Evolutionary conservation across 2,888 invertebrate species (phyloP).

Genomic region (Himalopsyche tibetana): DNA sequence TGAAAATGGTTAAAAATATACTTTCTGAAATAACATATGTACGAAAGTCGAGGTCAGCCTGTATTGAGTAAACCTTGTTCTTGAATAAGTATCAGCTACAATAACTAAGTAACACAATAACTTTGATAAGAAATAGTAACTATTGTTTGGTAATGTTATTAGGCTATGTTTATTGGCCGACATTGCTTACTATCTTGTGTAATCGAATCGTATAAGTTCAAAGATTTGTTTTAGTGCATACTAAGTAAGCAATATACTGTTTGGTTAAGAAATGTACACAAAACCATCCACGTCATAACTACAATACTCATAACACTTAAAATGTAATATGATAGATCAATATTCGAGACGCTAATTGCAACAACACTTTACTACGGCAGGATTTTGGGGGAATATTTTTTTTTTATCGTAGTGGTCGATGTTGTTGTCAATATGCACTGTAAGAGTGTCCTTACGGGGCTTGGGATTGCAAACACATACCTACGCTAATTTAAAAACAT

Average conservation of each 20-base stretch:
- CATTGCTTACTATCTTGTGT: background rate
- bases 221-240: constrained; percentile 25
- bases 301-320: background rate
- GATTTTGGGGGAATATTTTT: background rate
- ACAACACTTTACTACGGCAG: background rate
- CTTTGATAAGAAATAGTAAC: background rate
- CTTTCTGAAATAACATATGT: background rate
- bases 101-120: background rate
- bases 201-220: constrained; percentile 4
- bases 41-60: too few species aligned
- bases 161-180: constrained; percentile 1
- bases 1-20: background rate
- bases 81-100: background rate
- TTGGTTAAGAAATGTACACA: background rate
- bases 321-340: constrained; percentile 9
- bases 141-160: background rate
- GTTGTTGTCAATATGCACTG: background rate
- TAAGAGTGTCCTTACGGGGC: too few species aligned
- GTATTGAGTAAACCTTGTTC: background rate
- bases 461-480: too few species aligned
- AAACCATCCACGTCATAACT: background rate
- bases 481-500: too few species aligned
- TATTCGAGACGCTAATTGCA: background rate
- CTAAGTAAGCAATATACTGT: constrained; percentile 4
- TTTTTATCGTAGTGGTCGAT: background rate